These are phyloP conservation scores for Ptilodon capucinus DNA, from an alignment of 2,888 invertebrate genomes.

Conservation along the genomic window DNA sequence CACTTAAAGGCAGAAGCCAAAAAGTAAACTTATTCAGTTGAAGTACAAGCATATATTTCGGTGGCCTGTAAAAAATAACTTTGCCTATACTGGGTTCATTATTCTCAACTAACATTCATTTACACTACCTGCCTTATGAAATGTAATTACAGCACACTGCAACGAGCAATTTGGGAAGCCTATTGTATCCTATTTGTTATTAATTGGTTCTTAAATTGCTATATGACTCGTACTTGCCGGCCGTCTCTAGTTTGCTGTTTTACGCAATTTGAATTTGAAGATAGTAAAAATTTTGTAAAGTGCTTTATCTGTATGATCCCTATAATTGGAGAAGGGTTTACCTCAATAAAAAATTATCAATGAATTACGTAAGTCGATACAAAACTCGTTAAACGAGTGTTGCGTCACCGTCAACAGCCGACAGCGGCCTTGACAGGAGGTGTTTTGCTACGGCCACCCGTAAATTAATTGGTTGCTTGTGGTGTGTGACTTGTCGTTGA, in stretches of 20 bases:
- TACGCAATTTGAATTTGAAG: constrained; percentile 35
- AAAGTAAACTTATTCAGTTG: too few species aligned
- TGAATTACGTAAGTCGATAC: constrained; percentile 54
- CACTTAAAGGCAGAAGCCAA: too few species aligned
- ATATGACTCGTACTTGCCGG: constrained; percentile 38
- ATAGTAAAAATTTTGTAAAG: constrained; percentile 36
- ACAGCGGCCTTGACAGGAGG: constrained; percentile 69
- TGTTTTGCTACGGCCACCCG: constrained; percentile 29
- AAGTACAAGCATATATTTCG: too few species aligned
- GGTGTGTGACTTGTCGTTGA: constrained; percentile 17
- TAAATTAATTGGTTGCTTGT: constrained; percentile 18
- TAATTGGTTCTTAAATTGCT: constrained; percentile 43
- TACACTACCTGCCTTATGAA: constrained; percentile 5
- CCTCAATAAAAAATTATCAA: constrained; percentile 55
- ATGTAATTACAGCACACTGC: constrained; percentile 18
- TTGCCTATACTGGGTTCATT: too few species aligned
- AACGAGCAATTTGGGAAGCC: constrained; percentile 18
- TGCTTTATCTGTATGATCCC: neutral
- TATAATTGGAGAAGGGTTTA: constrained; percentile 12
- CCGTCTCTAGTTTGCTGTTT: constrained; percentile 42
- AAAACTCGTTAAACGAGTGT: constrained; percentile 64
- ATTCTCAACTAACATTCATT: too few species aligned
- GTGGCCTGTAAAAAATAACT: too few species aligned
- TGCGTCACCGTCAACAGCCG: constrained; percentile 62
- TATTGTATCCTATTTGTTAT: constrained; percentile 28